phyloP scores from a whole-genome alignment of 2,113 vertebrate genomes.

The Uropsilus gracilis region DNA sequence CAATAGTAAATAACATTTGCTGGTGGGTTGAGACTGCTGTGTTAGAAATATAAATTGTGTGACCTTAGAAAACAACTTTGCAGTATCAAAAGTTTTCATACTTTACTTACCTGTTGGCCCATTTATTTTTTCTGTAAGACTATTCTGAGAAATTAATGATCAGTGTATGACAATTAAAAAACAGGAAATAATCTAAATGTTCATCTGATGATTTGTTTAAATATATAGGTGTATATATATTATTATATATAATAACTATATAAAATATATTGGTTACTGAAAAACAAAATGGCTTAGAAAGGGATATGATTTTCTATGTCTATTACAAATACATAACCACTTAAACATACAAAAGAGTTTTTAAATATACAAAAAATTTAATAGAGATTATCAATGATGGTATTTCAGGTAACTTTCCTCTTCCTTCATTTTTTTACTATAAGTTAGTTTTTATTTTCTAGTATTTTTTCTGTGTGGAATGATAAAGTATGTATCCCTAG shows the following conservation, averaged over 20 bases:
- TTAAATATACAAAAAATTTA: not conserved
- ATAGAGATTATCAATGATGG: not conserved
- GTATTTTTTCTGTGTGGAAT: too few species aligned
- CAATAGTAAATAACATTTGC: not conserved
- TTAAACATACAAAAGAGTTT: not conserved
- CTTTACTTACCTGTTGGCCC: not conserved
- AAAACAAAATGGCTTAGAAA: not conserved
- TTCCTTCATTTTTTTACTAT: not conserved
- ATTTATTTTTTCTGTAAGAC: not conserved
- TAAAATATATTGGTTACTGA: not conserved
- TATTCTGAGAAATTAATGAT: constrained; percentile 37
- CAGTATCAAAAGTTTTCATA: not conserved
- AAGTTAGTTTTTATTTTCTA: too few species aligned
- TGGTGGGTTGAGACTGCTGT: not conserved
- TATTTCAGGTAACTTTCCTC: not conserved
- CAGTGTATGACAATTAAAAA: not conserved
- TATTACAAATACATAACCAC: not conserved
- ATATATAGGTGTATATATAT: too few species aligned
- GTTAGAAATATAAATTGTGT: not conserved
- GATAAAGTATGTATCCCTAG: too few species aligned
- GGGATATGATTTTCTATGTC: not conserved
- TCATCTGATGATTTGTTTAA: not conserved
- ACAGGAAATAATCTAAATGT: not conserved
- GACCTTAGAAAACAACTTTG: not conserved
- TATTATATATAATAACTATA: too few species aligned